A percentile compares a stretch with the other conserved stretches of the same genome.
These are phyloP conservation scores for Chionoecetes opilio DNA, from an alignment of 1,140 invertebrate genomes.

Conservation along the genomic window DNA sequence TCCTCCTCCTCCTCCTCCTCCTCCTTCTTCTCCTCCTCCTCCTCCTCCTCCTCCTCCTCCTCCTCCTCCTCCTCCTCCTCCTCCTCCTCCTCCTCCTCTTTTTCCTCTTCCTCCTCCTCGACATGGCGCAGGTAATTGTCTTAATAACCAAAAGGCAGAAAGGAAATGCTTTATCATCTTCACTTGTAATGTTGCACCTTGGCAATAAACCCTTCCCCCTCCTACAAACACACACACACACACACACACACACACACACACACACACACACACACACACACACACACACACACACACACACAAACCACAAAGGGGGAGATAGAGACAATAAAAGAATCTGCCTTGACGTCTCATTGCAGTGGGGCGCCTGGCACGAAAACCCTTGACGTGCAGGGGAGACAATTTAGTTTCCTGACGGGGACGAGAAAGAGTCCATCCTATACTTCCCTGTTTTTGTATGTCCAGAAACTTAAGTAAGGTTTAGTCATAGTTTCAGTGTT, in stretches of 20 bases:
- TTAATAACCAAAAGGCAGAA: neutral
- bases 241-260: conserved; percentile 12
- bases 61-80: neutral
- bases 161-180: neutral
- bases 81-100: neutral
- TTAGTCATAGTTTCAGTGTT: no score
- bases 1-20: no score
- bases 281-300: neutral
- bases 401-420: conserved; percentile 1
- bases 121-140: neutral
- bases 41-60: neutral
- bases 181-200: conserved; percentile 13
- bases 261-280: conserved; percentile 27
- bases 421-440: neutral
- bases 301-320: neutral
- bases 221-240: neutral
- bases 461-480: no score
- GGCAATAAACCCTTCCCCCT: neutral
- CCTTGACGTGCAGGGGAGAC: no score
- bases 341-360: neutral
- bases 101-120: neutral
- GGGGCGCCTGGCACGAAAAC: neutral
- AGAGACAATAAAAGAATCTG: neutral
- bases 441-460: no score
- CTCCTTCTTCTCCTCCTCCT: neutral